Percentiles rank a stretch among this genome's conserved stretches.
Conservation (phyloP, 2,888 invertebrate genomes). For the Melanargia galathea region DNA sequence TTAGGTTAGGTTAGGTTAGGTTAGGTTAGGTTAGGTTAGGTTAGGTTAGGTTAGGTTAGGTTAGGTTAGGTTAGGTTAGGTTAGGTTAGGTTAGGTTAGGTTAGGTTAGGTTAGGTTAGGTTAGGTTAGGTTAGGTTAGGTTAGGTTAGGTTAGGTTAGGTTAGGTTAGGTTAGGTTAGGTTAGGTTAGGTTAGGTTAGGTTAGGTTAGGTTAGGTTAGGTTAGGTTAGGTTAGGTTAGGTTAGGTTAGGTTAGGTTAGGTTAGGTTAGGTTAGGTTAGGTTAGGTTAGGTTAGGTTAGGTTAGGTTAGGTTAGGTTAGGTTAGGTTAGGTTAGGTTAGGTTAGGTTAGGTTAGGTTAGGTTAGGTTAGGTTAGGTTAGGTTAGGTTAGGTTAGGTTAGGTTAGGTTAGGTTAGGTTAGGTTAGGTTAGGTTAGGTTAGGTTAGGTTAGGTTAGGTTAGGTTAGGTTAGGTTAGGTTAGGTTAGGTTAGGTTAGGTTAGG, state of each 20-base stretch:
- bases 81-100: slow-evolving; percentile 39
- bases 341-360: too few relatives aligned
- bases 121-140: slow-evolving; percentile 38
- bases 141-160: slow-evolving; percentile 38
- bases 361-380: too few relatives aligned
- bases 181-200: slow-evolving; percentile 37
- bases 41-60: slow-evolving; percentile 40
- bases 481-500: slow-evolving; percentile 5
- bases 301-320: too few relatives aligned
- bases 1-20: slow-evolving; percentile 3
- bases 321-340: background rate
- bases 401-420: too few relatives aligned
- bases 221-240: too few relatives aligned
- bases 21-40: slow-evolving; percentile 30
- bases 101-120: slow-evolving; percentile 39
- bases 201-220: background rate
- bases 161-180: slow-evolving; percentile 37
- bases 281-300: background rate
- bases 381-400: slow-evolving; percentile 4
- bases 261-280: slow-evolving; percentile 13
- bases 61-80: slow-evolving; percentile 40
- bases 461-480: too few relatives aligned
- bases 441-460: slow-evolving; percentile 5
- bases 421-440: slow-evolving; percentile 5
- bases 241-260: slow-evolving; percentile 1